Evolutionary conservation across 2,888 invertebrate species (phyloP), one percentile per base, ranked within the genome.

Genomic region (Hypselothyrea guttata): DNA sequence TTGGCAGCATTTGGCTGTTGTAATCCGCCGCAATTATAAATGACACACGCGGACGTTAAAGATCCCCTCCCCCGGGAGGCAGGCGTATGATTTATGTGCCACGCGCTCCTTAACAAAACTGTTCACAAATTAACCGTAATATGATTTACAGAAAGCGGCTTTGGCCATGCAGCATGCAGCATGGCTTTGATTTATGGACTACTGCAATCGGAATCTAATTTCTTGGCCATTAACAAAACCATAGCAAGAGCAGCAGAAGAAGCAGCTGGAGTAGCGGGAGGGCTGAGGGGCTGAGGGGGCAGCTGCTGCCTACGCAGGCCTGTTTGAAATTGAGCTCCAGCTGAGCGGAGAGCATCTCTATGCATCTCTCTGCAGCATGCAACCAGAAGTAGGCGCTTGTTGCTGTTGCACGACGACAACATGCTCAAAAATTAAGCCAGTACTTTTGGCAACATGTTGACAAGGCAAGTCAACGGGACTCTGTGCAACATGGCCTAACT

Each of bases 81-180:
- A 34, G 40, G 40, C 3, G 22, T 15, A 67, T 78, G 78, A 78
- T 78, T 78, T 83, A 78, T 78, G 70, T 47, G 81, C 46, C 46
- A 53, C 42, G 67, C 42, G 70, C 68, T 66, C 48, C 63, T 57
- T 60, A 69, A 51, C 77, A 81, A 84, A 77, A 79, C 84, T 79
- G 78, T 84, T 78, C 81, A 68, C 78, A 78, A 78, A 78, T 78
- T 79, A 79, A 79, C 78, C 84, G 78, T 84, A 79, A 79, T 79
- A 79, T 68, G 79, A 71, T 64, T 66, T 68, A 78, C 76, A 68
- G 61, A 81, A 62, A 61, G 63, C 72, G 57, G 70, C 64, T 53
- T 55, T 22, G 2, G 22, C 22, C n/a, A n/a, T 63, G 73, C 53
- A 59, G 62, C 72, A 74, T 62, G 70, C 74, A 66, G 67, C 53